These are phyloP conservation scores for Tetanocera ferruginea DNA, from an alignment of 2,888 invertebrate genomes.

Conservation along the genomic window DNA sequence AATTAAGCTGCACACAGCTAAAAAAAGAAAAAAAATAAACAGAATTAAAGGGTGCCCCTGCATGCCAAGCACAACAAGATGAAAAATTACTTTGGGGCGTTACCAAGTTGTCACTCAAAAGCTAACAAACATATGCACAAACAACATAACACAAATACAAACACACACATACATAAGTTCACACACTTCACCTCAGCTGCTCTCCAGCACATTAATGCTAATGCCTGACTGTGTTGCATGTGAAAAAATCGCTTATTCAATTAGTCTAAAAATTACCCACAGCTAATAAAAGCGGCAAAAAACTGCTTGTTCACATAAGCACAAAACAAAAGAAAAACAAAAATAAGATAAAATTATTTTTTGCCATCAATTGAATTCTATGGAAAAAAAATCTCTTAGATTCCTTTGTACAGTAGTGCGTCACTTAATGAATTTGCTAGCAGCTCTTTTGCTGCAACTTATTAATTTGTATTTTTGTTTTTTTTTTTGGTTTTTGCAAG, in stretches of 20 bases:
- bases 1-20: slow-evolving; percentile 19
- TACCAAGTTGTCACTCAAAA: slow-evolving; percentile 55
- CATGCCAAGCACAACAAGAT: slow-evolving; percentile 46
- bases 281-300: slow-evolving; percentile 16
- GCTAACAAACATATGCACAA: not conserved
- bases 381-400: slow-evolving; percentile 13
- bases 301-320: not conserved
- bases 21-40: not conserved
- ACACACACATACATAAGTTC: not conserved
- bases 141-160: not conserved
- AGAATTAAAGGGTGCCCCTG: not conserved
- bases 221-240: slow-evolving; percentile 37
- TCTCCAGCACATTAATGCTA: not conserved
- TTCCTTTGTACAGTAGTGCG: slow-evolving; percentile 34
- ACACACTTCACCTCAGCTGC: not conserved
- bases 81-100: slow-evolving; percentile 56
- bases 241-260: slow-evolving; percentile 43
- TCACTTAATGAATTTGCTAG: slow-evolving; percentile 43
- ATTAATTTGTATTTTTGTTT: not conserved
- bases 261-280: slow-evolving; percentile 37
- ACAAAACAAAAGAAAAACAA: not conserved
- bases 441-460: slow-evolving; percentile 31
- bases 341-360: not conserved
- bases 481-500: no score
- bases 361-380: not conserved